These are phyloP conservation scores for Aphaenogaster ashmeadi DNA, from an alignment of 1,140 invertebrate genomes.

Conservation along the genomic window DNA sequence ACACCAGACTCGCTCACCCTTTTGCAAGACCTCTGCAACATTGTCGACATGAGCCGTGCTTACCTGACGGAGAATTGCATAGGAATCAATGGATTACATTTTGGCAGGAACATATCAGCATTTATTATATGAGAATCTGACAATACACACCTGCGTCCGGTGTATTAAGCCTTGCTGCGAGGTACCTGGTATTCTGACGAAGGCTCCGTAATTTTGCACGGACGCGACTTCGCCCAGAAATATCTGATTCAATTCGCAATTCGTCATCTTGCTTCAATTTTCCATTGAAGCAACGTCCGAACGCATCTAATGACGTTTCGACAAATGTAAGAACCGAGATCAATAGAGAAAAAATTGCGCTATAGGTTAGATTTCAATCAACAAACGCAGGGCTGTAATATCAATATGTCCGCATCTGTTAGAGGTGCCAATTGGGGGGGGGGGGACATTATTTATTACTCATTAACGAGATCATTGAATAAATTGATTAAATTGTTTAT, in stretches of 20 bases:
- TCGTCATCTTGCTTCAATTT: conserved; percentile 72
- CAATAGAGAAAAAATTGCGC: conserved; percentile 3
- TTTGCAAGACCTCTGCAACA: conserved; percentile 83
- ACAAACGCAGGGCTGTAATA: conserved; percentile 52
- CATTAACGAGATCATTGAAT: neutral
- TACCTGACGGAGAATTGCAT: conserved; percentile 71
- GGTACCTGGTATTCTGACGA: conserved; percentile 85
- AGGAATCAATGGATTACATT: conserved; percentile 44
- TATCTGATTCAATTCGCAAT: conserved; percentile 81
- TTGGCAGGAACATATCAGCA: neutral
- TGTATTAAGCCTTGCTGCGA: conserved; percentile 84
- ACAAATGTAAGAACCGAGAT: neutral
- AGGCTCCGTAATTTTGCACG: conserved; percentile 86
- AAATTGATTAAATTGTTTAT: neutral
- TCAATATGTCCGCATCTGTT: neutral
- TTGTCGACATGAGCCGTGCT: conserved; percentile 83
- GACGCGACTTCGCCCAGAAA: conserved; percentile 83
- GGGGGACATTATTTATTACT: neutral
- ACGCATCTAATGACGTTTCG: neutral
- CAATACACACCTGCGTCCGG: conserved; percentile 78
- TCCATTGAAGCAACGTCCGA: neutral
- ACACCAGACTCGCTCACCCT: conserved; percentile 85
- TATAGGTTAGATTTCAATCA: conserved; percentile 60
- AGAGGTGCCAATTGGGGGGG: neutral
- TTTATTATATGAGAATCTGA: neutral